These are phyloP conservation scores for Uloborus diversus DNA, from an alignment of 1,140 invertebrate genomes.

Conservation along the genomic window DNA sequence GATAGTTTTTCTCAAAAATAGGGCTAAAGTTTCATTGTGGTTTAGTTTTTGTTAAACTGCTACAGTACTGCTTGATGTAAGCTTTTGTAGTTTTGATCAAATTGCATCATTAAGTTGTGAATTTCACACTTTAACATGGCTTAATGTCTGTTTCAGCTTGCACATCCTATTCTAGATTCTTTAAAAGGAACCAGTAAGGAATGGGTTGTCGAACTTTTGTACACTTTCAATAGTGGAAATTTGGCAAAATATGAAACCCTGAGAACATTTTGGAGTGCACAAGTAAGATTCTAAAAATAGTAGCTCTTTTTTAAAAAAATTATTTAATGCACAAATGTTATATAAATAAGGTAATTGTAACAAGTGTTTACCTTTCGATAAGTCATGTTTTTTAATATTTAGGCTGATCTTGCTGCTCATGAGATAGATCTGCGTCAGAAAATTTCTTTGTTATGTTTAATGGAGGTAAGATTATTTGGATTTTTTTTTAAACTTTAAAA, in stretches of 20 bases:
- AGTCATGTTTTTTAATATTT: background rate
- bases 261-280: constrained; percentile 80
- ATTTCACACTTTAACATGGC: too few species aligned
- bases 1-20: too few species aligned
- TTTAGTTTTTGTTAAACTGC: too few species aligned
- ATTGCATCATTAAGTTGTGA: too few species aligned
- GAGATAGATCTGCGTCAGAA: constrained; percentile 88
- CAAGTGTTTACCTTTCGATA: background rate
- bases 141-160: constrained; percentile 73
- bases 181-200: constrained; percentile 82
- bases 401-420: constrained; percentile 86
- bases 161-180: constrained; percentile 91
- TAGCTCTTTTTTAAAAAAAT: background rate
- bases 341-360: too few species aligned
- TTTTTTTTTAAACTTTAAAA: background rate
- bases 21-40: too few species aligned
- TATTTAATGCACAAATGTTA: background rate
- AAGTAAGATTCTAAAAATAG: constrained; percentile 11
- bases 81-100: too few species aligned
- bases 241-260: constrained; percentile 85
- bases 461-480: constrained; percentile 95
- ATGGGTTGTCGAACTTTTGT: constrained; percentile 87
- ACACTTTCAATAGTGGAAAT: constrained; percentile 93
- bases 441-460: constrained; percentile 92
- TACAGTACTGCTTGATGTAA: too few species aligned